Conservation (phyloP, 2,797 vertebrate genomes). For the Danio jaintianensis region DNA sequence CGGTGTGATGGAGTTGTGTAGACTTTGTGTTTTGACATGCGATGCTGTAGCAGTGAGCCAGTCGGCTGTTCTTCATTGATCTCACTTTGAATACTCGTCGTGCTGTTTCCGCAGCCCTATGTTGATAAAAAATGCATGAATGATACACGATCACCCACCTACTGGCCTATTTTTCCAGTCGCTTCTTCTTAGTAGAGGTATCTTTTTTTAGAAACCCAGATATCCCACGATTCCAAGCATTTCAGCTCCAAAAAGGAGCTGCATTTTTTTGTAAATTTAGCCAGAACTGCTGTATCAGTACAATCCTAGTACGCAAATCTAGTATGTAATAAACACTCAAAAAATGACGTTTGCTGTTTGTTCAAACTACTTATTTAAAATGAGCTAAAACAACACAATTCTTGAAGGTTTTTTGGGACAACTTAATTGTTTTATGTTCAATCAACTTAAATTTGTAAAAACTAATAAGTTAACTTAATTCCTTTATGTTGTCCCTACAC, state of each 20-base stretch:
- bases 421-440: too few species aligned
- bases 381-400: too few species aligned
- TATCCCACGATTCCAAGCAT: conserved; percentile 1
- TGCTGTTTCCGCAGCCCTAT: conserved; percentile 38
- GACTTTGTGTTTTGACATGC: conserved; percentile 32
- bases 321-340: too few species aligned
- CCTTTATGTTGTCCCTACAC: too few species aligned
- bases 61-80: conserved; percentile 34
- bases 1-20: not conserved
- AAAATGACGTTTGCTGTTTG: too few species aligned
- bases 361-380: too few species aligned
- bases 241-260: not conserved
- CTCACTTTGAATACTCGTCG: conserved; percentile 7
- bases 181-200: conserved; percentile 23
- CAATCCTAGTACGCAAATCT: not conserved
- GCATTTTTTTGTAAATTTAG: not conserved
- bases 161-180: conserved; percentile 59
- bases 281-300: not conserved
- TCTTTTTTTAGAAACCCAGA: conserved; percentile 25
- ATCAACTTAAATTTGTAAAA: too few species aligned
- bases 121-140: conserved; percentile 57
- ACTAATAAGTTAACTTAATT: too few species aligned
- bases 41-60: conserved; percentile 17
- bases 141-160: conserved; percentile 56
- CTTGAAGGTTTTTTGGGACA: too few species aligned